These are phyloP conservation scores for Beris chalybata DNA, from an alignment of 2,888 invertebrate species.

Conservation along the genomic window DNA sequence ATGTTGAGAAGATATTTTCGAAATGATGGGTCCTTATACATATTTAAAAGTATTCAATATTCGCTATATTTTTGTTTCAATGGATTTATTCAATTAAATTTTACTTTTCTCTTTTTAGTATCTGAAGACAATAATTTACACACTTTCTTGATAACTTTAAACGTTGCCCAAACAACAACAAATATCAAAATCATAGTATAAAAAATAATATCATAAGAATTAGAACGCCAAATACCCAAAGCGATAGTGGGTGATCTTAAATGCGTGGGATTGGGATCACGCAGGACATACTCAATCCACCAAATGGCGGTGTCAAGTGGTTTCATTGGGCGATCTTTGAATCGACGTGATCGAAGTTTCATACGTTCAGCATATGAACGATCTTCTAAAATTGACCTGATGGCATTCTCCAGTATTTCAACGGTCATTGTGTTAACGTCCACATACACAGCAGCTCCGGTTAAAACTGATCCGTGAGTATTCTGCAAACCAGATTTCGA, in stretches of 20 bases:
- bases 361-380: constrained; percentile 44
- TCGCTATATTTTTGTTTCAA: too few relatives aligned
- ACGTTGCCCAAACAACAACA: neutral
- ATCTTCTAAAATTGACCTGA: constrained; percentile 39
- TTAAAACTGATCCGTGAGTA: constrained; percentile 1
- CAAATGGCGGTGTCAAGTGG: constrained; percentile 62
- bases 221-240: constrained; percentile 55
- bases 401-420: constrained; percentile 26
- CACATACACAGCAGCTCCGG: constrained; percentile 41
- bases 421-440: constrained; percentile 40
- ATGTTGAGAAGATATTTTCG: too few relatives aligned
- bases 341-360: constrained; percentile 54
- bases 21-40: too few relatives aligned
- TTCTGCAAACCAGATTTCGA: constrained; percentile 42
- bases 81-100: too few relatives aligned
- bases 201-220: constrained; percentile 54
- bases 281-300: constrained; percentile 64
- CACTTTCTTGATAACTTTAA: neutral
- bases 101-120: too few relatives aligned
- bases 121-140: neutral
- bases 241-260: constrained; percentile 53
- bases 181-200: constrained; percentile 12
- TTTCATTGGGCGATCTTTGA: constrained; percentile 58
- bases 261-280: constrained; percentile 59
- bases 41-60: too few relatives aligned